Base-by-base conservation (phyloP, 2,113 vertebrate genomes). In the Cygnus atratus region DNA sequence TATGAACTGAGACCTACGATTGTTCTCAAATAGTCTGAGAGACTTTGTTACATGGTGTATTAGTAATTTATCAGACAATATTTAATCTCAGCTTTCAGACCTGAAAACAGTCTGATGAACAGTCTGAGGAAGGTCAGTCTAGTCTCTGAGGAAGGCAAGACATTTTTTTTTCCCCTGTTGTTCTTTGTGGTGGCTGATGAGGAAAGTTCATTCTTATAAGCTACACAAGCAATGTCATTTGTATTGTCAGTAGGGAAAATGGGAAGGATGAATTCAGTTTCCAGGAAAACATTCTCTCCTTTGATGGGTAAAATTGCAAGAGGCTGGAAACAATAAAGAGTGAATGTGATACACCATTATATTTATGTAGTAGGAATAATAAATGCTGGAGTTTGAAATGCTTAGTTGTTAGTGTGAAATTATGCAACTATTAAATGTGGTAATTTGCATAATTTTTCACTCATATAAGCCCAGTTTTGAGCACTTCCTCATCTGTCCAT, bases 401-500 rank as follows among this genome's bases (percentile, higher is more conserved):
- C 54, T 84, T 82, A 74, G 82, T 39, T 91, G 68, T 81, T 95
- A 82, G 33, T 68, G 66, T 68, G 84, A 90, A 96, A 95, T 96
- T 96, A 91, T 87, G 74, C 55, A 80, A 89, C 71, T 91, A 90
- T 89, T 92, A 91, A 84, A 87, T 90, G 39, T 88, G 72, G 80
- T 90, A 57, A 96, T 93, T 93, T 95, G 75, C 77, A 83, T 91
- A 77, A 33, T 91, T 95, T 95, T 91, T 84, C 65, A 80, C 50
- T 92, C 57, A 8, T 63, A 31, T 59, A 72, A 84, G 62, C 66
- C 54, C 41, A 57, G n/a, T 90, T 93, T 87, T 88, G 90, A 93
- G 61, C 65, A 84, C 63, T 93, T 96, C 20, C 15, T 94, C 85
- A 67, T 95, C 67, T 95, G 90, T 91, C 87, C 92, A 71, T 91